phyloP scores from a whole-genome alignment of 1,140 invertebrate species.

The Tigriopus japonicus region DNA sequence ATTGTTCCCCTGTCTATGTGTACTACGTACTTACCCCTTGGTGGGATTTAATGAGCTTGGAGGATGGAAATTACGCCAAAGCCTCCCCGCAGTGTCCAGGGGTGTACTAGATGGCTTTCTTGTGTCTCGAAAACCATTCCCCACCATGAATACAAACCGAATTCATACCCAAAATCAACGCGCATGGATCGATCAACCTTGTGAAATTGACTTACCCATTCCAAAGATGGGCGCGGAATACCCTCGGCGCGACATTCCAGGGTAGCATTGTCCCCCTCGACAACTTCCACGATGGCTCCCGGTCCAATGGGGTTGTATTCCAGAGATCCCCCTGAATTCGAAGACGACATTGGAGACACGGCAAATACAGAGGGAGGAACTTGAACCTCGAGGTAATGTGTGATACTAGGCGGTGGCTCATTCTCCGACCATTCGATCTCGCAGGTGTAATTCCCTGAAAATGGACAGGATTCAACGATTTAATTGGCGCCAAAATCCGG shows the following conservation, averaged over 20 bases:
- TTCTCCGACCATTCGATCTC: slow-evolving; percentile 4
- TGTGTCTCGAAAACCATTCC: no score
- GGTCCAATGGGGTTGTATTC: background rate
- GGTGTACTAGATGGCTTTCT: no score
- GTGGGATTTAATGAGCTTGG: no score
- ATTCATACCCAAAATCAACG: no score
- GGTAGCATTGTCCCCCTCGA: slow-evolving; percentile 17
- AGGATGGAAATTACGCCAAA: no score
- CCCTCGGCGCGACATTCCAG: slow-evolving; percentile 21
- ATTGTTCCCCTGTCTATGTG: no score
- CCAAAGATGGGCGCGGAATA: slow-evolving; percentile 21
- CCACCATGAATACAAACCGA: no score
- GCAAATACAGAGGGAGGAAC: background rate
- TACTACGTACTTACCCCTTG: no score
- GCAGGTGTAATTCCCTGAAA: slow-evolving; percentile 8
- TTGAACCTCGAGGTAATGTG: slow-evolving; percentile 2
- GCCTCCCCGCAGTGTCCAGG: no score
- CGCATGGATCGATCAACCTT: no score
- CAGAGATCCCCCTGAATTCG: no score
- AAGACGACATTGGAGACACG: no score
- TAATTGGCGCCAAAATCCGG: background rate
- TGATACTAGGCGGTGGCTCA: background rate
- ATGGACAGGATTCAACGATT: background rate
- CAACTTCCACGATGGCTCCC: background rate
- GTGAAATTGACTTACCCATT: slow-evolving; percentile 21